Percentiles rank a stretch among this genome's conserved stretches.
Evolutionary conservation across 2,888 invertebrate genomes (phyloP).

Genomic region (Cerastoderma edule): DNA sequence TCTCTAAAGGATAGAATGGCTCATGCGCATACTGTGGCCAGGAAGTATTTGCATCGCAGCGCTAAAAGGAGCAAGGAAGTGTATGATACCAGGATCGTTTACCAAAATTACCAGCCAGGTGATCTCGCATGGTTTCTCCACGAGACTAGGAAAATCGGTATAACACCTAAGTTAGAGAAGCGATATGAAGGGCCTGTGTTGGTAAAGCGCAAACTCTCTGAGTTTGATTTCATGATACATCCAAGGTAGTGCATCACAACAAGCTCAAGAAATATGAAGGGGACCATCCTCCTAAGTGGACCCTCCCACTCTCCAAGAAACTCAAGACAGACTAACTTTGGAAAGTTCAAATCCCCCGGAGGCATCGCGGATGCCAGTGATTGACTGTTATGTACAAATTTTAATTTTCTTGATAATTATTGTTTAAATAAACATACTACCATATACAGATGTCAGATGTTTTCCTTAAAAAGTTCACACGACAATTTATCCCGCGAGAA

Average conservation of each 20-base stretch:
- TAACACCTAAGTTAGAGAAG: background rate
- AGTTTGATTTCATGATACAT: background rate
- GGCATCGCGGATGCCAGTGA: background rate
- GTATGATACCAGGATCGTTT: background rate
- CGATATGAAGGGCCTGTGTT: background rate
- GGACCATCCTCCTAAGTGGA: background rate
- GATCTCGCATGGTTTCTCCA: background rate
- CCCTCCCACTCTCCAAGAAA: background rate
- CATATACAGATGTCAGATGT: too few relatives aligned
- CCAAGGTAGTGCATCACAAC: conserved; percentile 1
- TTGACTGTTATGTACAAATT: background rate
- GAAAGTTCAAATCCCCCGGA: too few relatives aligned
- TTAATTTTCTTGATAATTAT: too few relatives aligned
- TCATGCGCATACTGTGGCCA: background rate
- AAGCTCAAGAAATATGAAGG: background rate
- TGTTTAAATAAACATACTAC: too few relatives aligned
- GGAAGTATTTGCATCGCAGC: background rate
- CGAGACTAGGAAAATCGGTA: background rate
- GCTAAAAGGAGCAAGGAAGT: background rate
- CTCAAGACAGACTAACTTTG: background rate
- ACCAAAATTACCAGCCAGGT: background rate
- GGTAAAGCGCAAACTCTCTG: background rate
- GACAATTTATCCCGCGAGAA: too few relatives aligned
- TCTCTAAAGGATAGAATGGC: background rate
- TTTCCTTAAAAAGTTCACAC: too few relatives aligned